Evolutionary conservation across 2,113 vertebrate genomes (phyloP).

Genomic region (Penelope pileata): DNA sequence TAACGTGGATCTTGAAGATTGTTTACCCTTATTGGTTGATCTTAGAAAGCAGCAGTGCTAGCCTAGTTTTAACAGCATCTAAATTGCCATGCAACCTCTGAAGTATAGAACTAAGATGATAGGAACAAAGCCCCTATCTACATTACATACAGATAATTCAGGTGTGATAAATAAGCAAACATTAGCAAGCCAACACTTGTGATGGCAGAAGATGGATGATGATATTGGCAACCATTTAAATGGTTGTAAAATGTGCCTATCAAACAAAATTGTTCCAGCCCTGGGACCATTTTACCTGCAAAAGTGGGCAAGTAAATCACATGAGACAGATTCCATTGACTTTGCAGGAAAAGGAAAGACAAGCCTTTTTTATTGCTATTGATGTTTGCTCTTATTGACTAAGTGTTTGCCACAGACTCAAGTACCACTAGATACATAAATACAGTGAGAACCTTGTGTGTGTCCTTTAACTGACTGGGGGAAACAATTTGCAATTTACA

Average conservation of each 20-base stretch:
- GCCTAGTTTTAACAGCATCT: background rate
- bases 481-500: constrained; percentile 62
- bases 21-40: background rate
- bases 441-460: constrained; percentile 63
- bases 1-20: background rate
- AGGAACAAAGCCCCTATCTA: background rate
- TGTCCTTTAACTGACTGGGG: constrained; percentile 59
- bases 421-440: constrained; percentile 61
- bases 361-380: constrained; percentile 73
- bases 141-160: background rate
- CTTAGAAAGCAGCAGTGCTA: background rate
- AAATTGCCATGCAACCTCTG: background rate
- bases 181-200: background rate
- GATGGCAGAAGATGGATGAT: background rate
- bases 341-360: constrained; percentile 56
- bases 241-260: constrained; percentile 52
- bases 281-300: constrained; percentile 46
- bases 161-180: background rate
- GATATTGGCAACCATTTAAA: constrained; percentile 55
- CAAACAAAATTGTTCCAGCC: constrained; percentile 42
- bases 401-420: constrained; percentile 58
- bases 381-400: constrained; percentile 72
- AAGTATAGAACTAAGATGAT: background rate
- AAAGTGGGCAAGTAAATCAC: constrained; percentile 64
- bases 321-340: constrained; percentile 66